phyloP scores from a whole-genome alignment of 2,797 vertebrate species.

The Gallinago stenura region DNA sequence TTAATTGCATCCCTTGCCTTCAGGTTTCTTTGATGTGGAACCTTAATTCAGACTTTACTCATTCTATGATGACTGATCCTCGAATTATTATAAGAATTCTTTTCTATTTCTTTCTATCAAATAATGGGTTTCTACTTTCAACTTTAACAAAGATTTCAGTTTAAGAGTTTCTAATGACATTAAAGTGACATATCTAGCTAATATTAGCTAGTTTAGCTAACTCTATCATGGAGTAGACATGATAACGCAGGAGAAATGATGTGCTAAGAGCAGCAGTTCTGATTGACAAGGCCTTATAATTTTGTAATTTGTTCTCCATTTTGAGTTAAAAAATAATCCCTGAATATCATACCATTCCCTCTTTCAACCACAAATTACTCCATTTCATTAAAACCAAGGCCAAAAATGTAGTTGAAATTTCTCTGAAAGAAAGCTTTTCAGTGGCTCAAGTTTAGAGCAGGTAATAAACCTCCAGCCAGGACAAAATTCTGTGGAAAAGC shows the following conservation, averaged over 20 bases:
- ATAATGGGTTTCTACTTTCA: constrained; percentile 10
- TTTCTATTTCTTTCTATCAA: background rate
- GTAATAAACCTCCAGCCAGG: background rate
- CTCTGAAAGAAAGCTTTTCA: background rate
- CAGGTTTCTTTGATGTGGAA: constrained; percentile 31
- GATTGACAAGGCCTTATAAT: background rate
- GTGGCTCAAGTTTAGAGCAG: background rate
- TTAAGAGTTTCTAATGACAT: background rate
- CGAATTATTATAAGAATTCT: background rate
- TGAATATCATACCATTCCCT: background rate
- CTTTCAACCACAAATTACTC: background rate
- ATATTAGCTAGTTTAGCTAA: constrained; percentile 15
- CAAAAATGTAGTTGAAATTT: background rate
- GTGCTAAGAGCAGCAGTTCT: background rate
- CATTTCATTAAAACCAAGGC: background rate
- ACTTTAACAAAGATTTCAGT: background rate
- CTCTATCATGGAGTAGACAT: background rate
- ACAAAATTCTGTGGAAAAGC: background rate
- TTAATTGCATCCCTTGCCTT: constrained; percentile 21
- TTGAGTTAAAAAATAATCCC: background rate
- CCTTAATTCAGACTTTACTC: constrained; percentile 11
- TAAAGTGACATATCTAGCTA: background rate
- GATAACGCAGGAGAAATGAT: background rate
- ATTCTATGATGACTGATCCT: background rate
- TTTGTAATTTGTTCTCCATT: background rate